phyloP scores from a whole-genome alignment of 2,113 vertebrate species.

The Heptranchias perlo region DNA sequence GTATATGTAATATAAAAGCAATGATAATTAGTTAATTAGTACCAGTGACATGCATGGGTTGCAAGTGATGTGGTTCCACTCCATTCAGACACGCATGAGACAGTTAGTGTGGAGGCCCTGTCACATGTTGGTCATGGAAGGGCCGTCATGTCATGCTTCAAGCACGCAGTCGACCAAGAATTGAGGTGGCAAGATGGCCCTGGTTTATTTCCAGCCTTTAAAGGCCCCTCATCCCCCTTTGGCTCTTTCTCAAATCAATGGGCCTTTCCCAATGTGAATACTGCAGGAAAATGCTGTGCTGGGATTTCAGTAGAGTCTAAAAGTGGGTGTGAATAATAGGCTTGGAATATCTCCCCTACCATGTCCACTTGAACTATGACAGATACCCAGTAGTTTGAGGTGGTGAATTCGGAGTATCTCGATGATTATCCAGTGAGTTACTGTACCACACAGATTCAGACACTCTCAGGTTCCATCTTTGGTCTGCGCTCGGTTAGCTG shows the following conservation, averaged over 20 bases:
- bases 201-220: neutral
- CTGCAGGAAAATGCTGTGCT: neutral
- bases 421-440: neutral
- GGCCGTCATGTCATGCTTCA: neutral
- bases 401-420: neutral
- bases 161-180: neutral
- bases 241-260: neutral
- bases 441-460: neutral
- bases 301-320: no score
- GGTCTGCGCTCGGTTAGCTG: neutral
- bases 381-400: neutral
- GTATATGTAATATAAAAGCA: neutral
- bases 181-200: neutral
- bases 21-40: neutral
- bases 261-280: neutral
- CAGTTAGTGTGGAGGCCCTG: no score
- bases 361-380: neutral
- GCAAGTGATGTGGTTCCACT: conserved; percentile 7
- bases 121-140: neutral
- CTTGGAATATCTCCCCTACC: neutral
- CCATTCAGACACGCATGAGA: neutral
- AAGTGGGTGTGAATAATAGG: neutral
- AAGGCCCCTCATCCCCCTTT: neutral
- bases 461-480: neutral
- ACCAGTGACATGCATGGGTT: conserved; percentile 16